Conservation (phyloP, 2,113 vertebrate genomes). For the Ibidorhyncha struthersii region DNA sequence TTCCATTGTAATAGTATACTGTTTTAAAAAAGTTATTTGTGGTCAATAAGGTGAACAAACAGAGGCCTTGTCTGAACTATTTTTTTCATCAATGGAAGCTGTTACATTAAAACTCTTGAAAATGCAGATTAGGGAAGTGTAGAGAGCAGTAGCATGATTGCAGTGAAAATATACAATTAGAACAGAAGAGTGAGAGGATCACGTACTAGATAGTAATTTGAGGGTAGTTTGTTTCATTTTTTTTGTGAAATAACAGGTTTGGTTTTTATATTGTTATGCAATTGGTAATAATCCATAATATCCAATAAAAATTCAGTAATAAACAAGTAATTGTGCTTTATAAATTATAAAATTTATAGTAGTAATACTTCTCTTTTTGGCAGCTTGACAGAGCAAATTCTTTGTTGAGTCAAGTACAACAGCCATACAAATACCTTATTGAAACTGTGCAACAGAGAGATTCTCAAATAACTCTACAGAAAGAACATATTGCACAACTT, state of each 20-base stretch:
- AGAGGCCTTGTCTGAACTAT: background rate
- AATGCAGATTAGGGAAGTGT: background rate
- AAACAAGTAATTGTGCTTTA: background rate
- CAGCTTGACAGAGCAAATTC: constrained; percentile 88
- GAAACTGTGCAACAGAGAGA: constrained; percentile 90
- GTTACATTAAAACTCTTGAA: background rate
- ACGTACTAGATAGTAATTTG: background rate
- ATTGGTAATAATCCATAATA: background rate
- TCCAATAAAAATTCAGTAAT: background rate
- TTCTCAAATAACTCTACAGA: constrained; percentile 82
- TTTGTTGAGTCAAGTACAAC: constrained; percentile 88
- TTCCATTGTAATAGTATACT: background rate
- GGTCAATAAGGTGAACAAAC: background rate
- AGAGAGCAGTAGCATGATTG: background rate
- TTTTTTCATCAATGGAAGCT: background rate
- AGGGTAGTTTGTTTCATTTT: background rate
- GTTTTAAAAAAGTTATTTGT: background rate
- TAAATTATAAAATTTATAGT: background rate
- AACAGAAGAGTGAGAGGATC: background rate
- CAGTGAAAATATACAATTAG: background rate
- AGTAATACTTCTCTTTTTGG: background rate
- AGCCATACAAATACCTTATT: constrained; percentile 93
- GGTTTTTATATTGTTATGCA: background rate
- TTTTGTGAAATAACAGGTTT: background rate
- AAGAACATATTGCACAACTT: constrained; percentile 79